Evolutionary conservation across 1,140 invertebrate species (phyloP).

Genomic region (Hirudo medicinalis): DNA sequence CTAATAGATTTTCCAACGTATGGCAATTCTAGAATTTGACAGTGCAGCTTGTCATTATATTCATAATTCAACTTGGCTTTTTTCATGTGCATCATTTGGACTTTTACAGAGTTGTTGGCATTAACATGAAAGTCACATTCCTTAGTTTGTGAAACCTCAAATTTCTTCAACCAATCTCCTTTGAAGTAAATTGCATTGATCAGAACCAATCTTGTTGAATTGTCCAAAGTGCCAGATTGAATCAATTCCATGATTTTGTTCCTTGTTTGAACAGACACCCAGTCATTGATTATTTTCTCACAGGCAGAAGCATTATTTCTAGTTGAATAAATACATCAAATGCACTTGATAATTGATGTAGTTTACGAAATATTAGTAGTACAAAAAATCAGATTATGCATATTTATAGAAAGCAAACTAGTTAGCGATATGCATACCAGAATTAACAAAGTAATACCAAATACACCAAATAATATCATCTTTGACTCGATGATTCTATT

Average conservation of each 20-base stretch:
- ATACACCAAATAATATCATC: no score
- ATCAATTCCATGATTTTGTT: conserved; percentile 53
- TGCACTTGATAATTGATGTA: not conserved
- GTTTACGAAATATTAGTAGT: not conserved
- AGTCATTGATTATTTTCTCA: conserved; percentile 49
- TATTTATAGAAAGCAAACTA: not conserved
- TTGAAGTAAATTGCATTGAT: conserved; percentile 66
- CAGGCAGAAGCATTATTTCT: conserved; percentile 23
- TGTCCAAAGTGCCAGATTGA: conserved; percentile 34
- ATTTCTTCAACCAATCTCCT: conserved; percentile 59
- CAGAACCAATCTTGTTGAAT: conserved; percentile 51
- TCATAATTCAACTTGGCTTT: conserved; percentile 21
- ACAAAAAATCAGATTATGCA: not conserved
- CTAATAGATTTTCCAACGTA: conserved; percentile 51
- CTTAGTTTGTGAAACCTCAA: conserved; percentile 47
- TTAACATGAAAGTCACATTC: conserved; percentile 29
- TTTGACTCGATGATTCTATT: no score
- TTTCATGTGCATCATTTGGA: conserved; percentile 43
- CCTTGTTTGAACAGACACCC: conserved; percentile 52
- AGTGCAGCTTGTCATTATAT: conserved; percentile 44
- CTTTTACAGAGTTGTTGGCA: conserved; percentile 30
- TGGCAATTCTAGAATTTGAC: conserved; percentile 55
- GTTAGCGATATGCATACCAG: no score
- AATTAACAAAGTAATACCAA: no score
- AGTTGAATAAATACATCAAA: not conserved